phyloP scores from a whole-genome alignment of 1,140 invertebrate genomes.

The Druon quercuslanigerum region DNA sequence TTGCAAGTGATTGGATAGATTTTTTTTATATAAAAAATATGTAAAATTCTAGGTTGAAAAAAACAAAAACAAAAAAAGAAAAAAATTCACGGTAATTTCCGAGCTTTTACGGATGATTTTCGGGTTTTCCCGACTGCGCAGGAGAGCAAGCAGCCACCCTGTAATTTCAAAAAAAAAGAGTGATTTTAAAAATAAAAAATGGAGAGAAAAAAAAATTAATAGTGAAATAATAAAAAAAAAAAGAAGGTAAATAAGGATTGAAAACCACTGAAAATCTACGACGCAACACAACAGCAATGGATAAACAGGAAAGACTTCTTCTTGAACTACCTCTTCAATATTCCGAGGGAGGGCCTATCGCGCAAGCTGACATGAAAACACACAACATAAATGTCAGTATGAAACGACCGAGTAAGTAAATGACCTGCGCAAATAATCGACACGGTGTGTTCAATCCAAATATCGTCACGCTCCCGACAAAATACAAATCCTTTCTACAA shows the following conservation, averaged over 20 bases:
- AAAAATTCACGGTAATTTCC: too few species aligned
- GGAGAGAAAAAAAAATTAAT: too few species aligned
- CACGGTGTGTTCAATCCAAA: background rate
- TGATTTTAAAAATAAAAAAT: too few species aligned
- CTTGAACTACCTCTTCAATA: slow-evolving; percentile 74
- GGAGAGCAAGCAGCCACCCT: too few species aligned
- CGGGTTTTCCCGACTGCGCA: too few species aligned
- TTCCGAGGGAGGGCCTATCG: slow-evolving; percentile 74
- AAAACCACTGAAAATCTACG: slow-evolving; percentile 70
- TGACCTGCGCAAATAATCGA: background rate
- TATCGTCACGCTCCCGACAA: background rate
- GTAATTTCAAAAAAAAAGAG: too few species aligned
- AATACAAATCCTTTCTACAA: background rate
- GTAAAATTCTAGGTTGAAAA: too few species aligned
- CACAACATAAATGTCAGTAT: slow-evolving; percentile 71
- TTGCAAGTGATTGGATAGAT: too few species aligned
- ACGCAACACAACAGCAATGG: slow-evolving; percentile 67
- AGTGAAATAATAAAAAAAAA: background rate
- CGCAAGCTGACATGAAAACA: slow-evolving; percentile 74
- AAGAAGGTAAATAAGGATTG: slow-evolving; percentile 53
- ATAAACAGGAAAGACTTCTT: slow-evolving; percentile 70
- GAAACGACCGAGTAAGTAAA: slow-evolving; percentile 30
- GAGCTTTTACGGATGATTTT: too few species aligned
- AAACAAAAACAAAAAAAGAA: too few species aligned
- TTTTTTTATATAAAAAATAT: too few species aligned